Evolutionary conservation across 2,888 invertebrate species (phyloP), one percentile per base, ranked within the genome.

Genomic region (Ochlodes sylvanus): DNA sequence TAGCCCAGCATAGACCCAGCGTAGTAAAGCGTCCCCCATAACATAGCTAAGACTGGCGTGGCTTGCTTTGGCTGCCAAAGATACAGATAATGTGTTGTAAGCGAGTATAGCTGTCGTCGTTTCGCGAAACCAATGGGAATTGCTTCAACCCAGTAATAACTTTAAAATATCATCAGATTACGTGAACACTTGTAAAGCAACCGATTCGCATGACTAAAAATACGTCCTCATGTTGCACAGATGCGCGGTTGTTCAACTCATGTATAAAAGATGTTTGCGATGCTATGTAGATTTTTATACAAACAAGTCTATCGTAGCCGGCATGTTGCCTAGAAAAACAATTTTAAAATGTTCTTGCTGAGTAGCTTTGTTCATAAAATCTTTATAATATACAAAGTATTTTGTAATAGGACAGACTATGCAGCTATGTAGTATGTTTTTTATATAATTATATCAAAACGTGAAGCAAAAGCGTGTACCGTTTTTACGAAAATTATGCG

Each of bases 251-350:
- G 27, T 27, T 34, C 47, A 10, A 44, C 58, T 58, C 58, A 66
- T 60, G 58, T 66, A 66, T 60, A 66, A 66, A 66, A 66, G 60
- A 66, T 66, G 60, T 44, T 41, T 17, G 32, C 52, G 21, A 58
- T 14, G 52, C 65, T 52, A 58, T 52, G 58, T 60, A 60, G 52
- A 66, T 60, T 66, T 54, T 66, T 66, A 60, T 54, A 66, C 60
- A 66, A 66, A 66, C 66, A 66, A 66, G 54, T 60, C 66, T 66
- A 66, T 52, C 66, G 54, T 60, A 66, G 54, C 66, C 66, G 58
- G 66, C 60, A 66, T 66, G 66, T 66, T 66, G 42, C 42, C 60
- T 54, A 66, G 66, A 66, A 66, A 54, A 66, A 66, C 66, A 66
- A 41, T 60, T 66, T 60, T 66, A 60, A 54, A 66, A 66, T 61